Conservation (phyloP, 1,140 invertebrate species). For the Nasonia giraulti region DNA sequence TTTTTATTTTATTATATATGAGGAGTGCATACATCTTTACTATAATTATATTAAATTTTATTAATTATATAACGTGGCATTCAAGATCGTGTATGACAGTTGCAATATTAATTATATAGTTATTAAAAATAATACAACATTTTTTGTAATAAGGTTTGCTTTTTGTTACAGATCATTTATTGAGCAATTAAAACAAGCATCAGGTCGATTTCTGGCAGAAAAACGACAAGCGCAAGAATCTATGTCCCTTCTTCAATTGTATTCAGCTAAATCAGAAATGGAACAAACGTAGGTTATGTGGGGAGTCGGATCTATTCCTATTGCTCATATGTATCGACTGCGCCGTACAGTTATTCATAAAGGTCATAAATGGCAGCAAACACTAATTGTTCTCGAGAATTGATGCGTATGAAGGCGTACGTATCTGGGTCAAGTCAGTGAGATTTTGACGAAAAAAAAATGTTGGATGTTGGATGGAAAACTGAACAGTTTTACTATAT, state of each 20-base stretch:
- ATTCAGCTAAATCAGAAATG: slow-evolving; percentile 70
- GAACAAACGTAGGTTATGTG: slow-evolving; percentile 74
- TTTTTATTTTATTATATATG: too few species aligned
- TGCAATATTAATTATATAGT: neutral
- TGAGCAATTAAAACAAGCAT: slow-evolving; percentile 88
- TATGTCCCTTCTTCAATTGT: slow-evolving; percentile 82
- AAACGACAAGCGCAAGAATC: slow-evolving; percentile 89
- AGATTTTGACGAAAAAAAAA: too few species aligned
- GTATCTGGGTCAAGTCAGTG: too few species aligned
- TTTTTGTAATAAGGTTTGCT: slow-evolving; percentile 16
- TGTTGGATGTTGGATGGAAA: too few species aligned
- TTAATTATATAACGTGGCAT: too few species aligned
- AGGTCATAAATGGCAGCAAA: slow-evolving; percentile 71
- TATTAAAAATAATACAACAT: slow-evolving; percentile 15
- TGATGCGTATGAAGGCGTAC: slow-evolving; percentile 51
- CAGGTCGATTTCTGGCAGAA: slow-evolving; percentile 85
- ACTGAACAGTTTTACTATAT: too few species aligned
- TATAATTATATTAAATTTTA: too few species aligned
- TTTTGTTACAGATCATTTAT: slow-evolving; percentile 80
- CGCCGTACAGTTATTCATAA: slow-evolving; percentile 70
- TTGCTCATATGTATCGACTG: slow-evolving; percentile 71
- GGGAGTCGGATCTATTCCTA: slow-evolving; percentile 73
- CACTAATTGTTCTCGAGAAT: slow-evolving; percentile 71
- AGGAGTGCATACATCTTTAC: too few species aligned
- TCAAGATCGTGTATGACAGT: too few species aligned